These are phyloP conservation scores for Lutraria rhynchaena DNA, from an alignment of 1,140 invertebrate species.

Conservation along the genomic window DNA sequence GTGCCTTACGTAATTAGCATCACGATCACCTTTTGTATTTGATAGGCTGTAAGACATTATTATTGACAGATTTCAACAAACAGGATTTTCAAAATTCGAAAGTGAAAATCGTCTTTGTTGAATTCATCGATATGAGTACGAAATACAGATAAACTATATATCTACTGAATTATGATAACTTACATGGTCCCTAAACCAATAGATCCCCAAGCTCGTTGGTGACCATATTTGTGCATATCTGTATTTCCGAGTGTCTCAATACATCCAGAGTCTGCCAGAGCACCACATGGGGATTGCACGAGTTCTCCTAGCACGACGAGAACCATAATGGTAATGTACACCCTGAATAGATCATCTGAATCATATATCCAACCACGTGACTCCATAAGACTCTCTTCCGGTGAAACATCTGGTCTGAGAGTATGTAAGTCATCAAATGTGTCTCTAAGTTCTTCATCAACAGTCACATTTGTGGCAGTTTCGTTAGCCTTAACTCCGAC, in stretches of 20 bases:
- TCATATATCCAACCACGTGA: conserved; percentile 56
- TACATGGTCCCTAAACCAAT: conserved; percentile 47
- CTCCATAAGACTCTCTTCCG: conserved; percentile 50
- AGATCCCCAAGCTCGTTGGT: conserved; percentile 55
- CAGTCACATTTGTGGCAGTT: background rate
- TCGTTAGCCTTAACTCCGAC: background rate
- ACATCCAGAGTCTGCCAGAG: conserved; percentile 52
- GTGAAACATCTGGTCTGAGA: conserved; percentile 1
- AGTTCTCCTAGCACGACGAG: conserved; percentile 53
- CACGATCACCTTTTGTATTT: too few relatives aligned
- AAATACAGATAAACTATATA: background rate
- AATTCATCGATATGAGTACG: background rate
- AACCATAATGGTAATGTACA: conserved; percentile 29
- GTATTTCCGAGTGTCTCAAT: conserved; percentile 39
- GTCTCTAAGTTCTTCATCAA: background rate
- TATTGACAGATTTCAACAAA: too few relatives aligned
- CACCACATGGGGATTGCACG: conserved; percentile 50
- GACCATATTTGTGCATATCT: conserved; percentile 54
- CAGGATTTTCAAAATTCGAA: background rate
- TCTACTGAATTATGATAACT: conserved; percentile 4
- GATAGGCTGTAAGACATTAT: too few relatives aligned
- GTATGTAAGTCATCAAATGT: conserved; percentile 24
- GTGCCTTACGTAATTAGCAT: too few relatives aligned
- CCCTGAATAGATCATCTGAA: background rate
- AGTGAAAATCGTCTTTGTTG: background rate